Percentiles rank a stretch among this genome's conserved stretches.
Conservation (phyloP, 2,888 invertebrate species). For the Platypus cylindrus region DNA sequence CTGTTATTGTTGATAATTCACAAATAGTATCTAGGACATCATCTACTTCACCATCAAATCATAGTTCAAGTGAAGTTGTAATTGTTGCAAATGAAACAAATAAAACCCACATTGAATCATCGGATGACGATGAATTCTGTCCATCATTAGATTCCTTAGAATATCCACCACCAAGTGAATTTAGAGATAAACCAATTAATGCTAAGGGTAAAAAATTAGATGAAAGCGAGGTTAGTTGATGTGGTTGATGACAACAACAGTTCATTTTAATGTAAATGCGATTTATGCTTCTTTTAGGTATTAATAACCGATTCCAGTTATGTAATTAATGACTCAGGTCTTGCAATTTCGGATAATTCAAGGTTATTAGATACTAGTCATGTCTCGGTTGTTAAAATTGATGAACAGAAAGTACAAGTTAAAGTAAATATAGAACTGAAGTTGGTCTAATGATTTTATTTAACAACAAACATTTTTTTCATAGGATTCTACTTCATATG, state of each 20-base stretch:
- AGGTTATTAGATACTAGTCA: slow-evolving; percentile 61
- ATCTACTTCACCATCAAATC: slow-evolving; percentile 34
- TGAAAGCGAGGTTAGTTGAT: slow-evolving; percentile 55
- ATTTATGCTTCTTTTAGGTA: slow-evolving; percentile 26
- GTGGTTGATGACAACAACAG: background rate
- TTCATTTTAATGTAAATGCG: background rate
- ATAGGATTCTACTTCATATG: slow-evolving; percentile 43
- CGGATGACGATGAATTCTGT: slow-evolving; percentile 60
- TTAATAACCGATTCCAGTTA: slow-evolving; percentile 62
- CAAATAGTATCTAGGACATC: slow-evolving; percentile 37
- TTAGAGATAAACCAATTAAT: slow-evolving; percentile 30
- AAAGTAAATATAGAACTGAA: slow-evolving; percentile 30
- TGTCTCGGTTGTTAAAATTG: slow-evolving; percentile 84
- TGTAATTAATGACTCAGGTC: slow-evolving; percentile 51
- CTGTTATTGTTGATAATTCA: slow-evolving; percentile 55
- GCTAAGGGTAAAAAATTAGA: slow-evolving; percentile 56
- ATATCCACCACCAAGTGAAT: slow-evolving; percentile 38
- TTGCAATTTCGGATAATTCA: slow-evolving; percentile 41
- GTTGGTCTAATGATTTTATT: background rate
- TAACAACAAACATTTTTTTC: slow-evolving; percentile 1
- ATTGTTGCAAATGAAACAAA: slow-evolving; percentile 66
- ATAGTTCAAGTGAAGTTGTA: slow-evolving; percentile 55
- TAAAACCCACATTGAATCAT: slow-evolving; percentile 56
- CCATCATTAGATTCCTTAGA: slow-evolving; percentile 66
- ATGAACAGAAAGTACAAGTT: slow-evolving; percentile 60